Base-by-base conservation (phyloP, 2,113 vertebrate genomes). In the Lathamus discolor region DNA sequence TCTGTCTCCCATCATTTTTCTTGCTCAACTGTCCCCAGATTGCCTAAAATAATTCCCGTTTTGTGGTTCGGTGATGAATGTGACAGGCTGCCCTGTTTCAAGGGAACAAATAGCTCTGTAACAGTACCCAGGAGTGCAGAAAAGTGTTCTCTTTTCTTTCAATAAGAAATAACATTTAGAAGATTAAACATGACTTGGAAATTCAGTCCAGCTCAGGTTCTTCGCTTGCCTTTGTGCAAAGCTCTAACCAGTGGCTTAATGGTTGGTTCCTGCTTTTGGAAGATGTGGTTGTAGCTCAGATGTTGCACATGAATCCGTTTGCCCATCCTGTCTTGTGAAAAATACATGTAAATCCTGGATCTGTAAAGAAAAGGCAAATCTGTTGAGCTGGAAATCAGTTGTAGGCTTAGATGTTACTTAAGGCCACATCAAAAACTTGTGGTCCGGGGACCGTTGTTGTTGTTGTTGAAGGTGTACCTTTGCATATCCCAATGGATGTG, bases 171-270 rank as follows among this genome's bases (percentile, higher is more conserved):
- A 44, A 41, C 18, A 19, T 62, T 43, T 11, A 9, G 69, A 10
- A 39, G 28, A 2, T 2, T 31, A 12, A 8, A 9, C 1, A 1
- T 28, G 73, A 31, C 17, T 7, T 1, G 0, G 25, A 46, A 64
- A 25, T 66, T 23, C 7, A 51, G 35, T 27, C 1, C 4, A 33
- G 49, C 49, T 51, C 64, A 33, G 31, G 25, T 9, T 59, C 19
- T 66, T 37, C 0, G 0, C 7, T 67, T 88, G 19, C 41, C 39
- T 74, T 48, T 48, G 64, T 13, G 17, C 84, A 57, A 44, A 51
- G 54, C 81, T 80, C 15, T 49, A 69, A 6, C 37, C 25, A 13
- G 3, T 12, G 23, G 4, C 23, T 4, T 18, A 20, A 24, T 24
- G 41, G 7, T 16, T 22, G 33, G 43, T 59, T 67, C 7, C 39